Evolutionary conservation across 2,113 vertebrate species (phyloP).

Genomic region (Pseudonaja textilis): DNA sequence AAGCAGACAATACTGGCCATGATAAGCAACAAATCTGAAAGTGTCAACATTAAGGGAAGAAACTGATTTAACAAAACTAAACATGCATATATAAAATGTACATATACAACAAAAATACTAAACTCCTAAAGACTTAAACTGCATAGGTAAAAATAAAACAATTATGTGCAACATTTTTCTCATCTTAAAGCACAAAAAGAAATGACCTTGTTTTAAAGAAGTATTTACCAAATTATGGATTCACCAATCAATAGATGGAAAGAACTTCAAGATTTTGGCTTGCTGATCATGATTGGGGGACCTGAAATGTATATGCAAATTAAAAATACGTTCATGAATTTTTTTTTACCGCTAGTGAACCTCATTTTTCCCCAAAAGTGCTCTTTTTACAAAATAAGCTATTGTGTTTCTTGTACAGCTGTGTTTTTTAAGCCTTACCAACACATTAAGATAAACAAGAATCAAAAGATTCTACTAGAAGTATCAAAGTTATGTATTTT

Average conservation of each 20-base stretch:
- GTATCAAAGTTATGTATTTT: conserved; percentile 27
- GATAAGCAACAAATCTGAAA: conserved; percentile 66
- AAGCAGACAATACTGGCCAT: conserved; percentile 41
- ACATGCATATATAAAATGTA: conserved; percentile 73
- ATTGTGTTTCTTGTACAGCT: conserved; percentile 65
- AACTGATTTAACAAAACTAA: conserved; percentile 53
- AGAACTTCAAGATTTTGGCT: conserved; percentile 63
- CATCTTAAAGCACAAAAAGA: conserved; percentile 76
- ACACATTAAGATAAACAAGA: conserved; percentile 49
- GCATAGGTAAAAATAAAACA: conserved; percentile 80
- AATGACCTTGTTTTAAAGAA: conserved; percentile 53
- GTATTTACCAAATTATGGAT: conserved; percentile 60
- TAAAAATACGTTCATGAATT: conserved; percentile 48
- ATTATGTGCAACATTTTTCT: conserved; percentile 77
- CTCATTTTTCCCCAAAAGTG: conserved; percentile 70
- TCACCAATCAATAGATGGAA: conserved; percentile 64
- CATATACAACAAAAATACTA: conserved; percentile 69
- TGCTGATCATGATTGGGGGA: conserved; percentile 51
- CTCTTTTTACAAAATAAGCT: conserved; percentile 71
- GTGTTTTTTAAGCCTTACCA: conserved; percentile 67
- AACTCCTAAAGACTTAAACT: conserved; percentile 71
- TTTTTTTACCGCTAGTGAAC: conserved; percentile 63
- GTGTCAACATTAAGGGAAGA: conserved; percentile 49
- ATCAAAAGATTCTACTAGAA: conserved; percentile 28
- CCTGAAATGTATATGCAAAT: conserved; percentile 52